A percentile compares a stretch with the other conserved stretches of the same genome.
These are phyloP conservation scores for Tragelaphus scriptus DNA, from an alignment of 2,113 vertebrate species.

Conservation along the genomic window DNA sequence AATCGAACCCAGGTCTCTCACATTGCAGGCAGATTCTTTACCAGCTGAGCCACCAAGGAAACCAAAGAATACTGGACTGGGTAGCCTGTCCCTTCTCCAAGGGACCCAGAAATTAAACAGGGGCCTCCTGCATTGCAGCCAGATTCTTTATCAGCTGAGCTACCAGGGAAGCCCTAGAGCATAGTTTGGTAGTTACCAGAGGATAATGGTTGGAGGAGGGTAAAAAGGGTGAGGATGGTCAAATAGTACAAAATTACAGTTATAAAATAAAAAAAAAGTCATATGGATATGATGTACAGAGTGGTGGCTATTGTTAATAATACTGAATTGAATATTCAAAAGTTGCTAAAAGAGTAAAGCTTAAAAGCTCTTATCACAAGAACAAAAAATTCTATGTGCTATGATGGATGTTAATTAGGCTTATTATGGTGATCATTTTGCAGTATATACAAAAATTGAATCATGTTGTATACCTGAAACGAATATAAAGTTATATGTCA, in stretches of 20 bases:
- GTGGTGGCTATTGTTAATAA: background rate
- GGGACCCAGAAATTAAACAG: background rate
- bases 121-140: fast-evolving
- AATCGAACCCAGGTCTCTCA: background rate
- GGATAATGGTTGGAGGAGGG: background rate
- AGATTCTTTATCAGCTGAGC: background rate
- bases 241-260: background rate
- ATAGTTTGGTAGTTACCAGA: background rate
- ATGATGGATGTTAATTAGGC: background rate
- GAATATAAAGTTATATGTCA: background rate
- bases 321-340: background rate
- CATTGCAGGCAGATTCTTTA: background rate
- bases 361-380: background rate
- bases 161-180: background rate
- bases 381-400: background rate
- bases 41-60: background rate
- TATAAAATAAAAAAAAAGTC: background rate
- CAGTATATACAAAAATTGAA: background rate
- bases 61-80: background rate
- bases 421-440: background rate
- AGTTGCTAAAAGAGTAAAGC: background rate
- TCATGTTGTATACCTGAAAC: background rate
- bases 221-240: background rate
- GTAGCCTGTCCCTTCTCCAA: background rate
- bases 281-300: background rate